Evolutionary conservation across 1,140 invertebrate species (phyloP), one percentile per base, ranked within the genome.

Genomic region (Oryzaephilus surinamensis): DNA sequence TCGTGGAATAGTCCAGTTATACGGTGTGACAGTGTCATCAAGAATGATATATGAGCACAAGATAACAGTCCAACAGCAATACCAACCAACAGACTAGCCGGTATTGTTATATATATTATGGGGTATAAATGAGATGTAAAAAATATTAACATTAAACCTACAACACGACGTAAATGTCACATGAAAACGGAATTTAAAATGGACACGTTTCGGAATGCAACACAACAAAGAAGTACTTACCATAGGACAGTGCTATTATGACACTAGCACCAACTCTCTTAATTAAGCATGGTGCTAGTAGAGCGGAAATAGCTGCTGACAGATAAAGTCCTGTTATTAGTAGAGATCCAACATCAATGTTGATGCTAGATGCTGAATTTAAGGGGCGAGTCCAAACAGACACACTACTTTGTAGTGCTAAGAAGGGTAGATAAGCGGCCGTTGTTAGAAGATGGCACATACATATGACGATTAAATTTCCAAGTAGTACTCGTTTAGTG

Each of bases 51-150:
- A 38, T 73, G 60, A 4, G 74, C 70, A 8, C 72, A 53, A n/a
- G 65, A 69, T 7, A 70, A 57, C 11, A 70, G 67, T 29, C 71
- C 73, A 4, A 68, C 43, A 11, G 64, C 69, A 1, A 72, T 35
- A 0, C 79, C 79, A 36, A 77, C 61, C 4, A 78, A 43, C 0
- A 72, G 62, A 46, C 77, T 80, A 10, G 70, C 68, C 8, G 72
- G 69, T 11, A 77, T 50, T 17, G 80, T 57, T 15, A 74, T 55
- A 45, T 71, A 75, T 36, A 74, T 61, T n/a, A 69, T 70, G 3
- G 76, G 74, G 51, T 73, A 77, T 0, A 78, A 46, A 43, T 79
- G 76, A 78, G 46, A 43, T 79, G 76, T 4, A 64, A 58, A 0
- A 65, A 60, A 29, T 75, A 65, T 50, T 79, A 79, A n/a, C n/a